Conservation (phyloP, 2,888 invertebrate genomes). For the Melieria omissa region DNA sequence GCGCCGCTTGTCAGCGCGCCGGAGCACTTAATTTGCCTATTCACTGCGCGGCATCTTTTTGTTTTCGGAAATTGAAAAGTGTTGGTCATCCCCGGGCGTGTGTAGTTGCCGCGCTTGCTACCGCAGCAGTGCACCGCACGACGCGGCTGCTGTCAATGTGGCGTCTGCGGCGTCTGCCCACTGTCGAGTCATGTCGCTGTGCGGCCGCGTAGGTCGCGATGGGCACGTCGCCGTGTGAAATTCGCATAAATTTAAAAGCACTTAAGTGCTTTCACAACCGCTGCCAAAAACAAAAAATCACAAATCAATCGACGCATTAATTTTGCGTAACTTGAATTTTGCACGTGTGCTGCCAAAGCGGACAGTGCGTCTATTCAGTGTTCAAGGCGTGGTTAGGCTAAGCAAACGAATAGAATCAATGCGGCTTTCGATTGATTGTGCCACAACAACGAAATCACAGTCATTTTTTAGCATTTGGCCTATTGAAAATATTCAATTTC, state of each 20-base stretch:
- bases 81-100: slow-evolving; percentile 27
- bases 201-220: slow-evolving; percentile 9
- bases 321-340: too few species aligned
- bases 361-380: too few species aligned
- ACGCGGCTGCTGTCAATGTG: too few species aligned
- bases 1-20: not conserved
- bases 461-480: too few species aligned
- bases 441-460: too few species aligned
- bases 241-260: slow-evolving; percentile 30
- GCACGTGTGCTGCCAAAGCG: too few species aligned
- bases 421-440: too few species aligned
- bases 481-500: too few species aligned
- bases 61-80: slow-evolving; percentile 23
- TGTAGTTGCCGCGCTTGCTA: slow-evolving; percentile 16
- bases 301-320: too few species aligned
- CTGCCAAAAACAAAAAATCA: too few species aligned
- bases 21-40: slow-evolving; percentile 21
- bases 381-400: too few species aligned
- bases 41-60: slow-evolving; percentile 11
- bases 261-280: not conserved
- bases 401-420: too few species aligned
- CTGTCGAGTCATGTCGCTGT: slow-evolving; percentile 28
- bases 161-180: not conserved
- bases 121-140: not conserved
- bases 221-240: slow-evolving; percentile 14